Evolutionary conservation across 2,888 invertebrate species (phyloP).

Genomic region (Euzophera pinguis): DNA sequence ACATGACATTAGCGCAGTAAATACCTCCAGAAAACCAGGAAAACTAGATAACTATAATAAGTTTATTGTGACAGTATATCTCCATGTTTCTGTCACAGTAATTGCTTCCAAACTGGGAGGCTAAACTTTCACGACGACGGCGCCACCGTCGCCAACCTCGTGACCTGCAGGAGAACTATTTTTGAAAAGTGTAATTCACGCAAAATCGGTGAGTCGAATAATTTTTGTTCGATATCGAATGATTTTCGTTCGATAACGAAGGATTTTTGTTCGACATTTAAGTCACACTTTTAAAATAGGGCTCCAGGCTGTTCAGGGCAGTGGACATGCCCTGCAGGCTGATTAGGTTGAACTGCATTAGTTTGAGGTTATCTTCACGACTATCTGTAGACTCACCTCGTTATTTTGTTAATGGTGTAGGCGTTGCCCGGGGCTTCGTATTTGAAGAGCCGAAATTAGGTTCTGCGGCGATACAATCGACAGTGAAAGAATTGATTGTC

Average conservation of each 20-base stretch:
- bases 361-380: background rate
- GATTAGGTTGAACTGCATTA: background rate
- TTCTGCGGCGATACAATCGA: no score
- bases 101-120: conserved; percentile 2
- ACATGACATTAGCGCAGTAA: no score
- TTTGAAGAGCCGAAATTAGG: no score
- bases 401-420: background rate
- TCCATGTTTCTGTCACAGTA: background rate
- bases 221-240: no score
- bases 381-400: background rate
- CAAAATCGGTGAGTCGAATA: no score
- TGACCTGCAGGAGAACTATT: no score
- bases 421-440: background rate
- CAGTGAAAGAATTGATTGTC: no score
- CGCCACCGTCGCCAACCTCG: conserved; percentile 1
- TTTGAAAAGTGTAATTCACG: no score
- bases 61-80: background rate
- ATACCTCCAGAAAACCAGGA: no score
- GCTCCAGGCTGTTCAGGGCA: background rate
- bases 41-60: background rate
- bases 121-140: conserved; percentile 6
- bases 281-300: no score
- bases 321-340: background rate
- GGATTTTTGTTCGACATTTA: no score
- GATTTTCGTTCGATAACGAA: no score